Base-by-base conservation (phyloP, 1,140 invertebrate genomes). In the Reticulitermes speratus region DNA sequence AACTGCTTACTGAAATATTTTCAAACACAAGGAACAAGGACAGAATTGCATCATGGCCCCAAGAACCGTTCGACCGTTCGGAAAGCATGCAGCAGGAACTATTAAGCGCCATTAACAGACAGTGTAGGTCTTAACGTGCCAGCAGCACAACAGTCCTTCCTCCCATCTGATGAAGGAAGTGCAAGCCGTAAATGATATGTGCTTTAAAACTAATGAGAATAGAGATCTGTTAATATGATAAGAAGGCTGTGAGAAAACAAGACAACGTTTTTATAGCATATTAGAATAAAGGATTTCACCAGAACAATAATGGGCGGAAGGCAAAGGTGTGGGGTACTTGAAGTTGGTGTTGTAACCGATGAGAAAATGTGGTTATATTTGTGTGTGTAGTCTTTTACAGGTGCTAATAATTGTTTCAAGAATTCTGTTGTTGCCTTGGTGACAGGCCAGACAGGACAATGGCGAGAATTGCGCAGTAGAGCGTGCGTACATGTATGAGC, bases 331-430 rank as follows among this genome's bases (percentile, higher is more conserved):
- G n/a, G 9, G 8, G 38, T 12, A 30, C 25, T n/a, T 30, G n/a
- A 0, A 30, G 65, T 75, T 75, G 16, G 16, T 75, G 65, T 75
- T 75, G 65, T 75, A 75, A 75, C 65, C 65, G n/a, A 75, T 75
- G 65, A 75, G 65, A 75, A 75, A 75, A 75, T 75, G 65, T 14
- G n/a, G 8, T 8, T n/a, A 25, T 65, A n/a, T 19, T 65, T 65
- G 59, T 2, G n/a, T 7, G n/a, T 75, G n/a, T 25, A 75, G 65
- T 75, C 65, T 9, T 75, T 75, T 75, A 75, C 65, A 75, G 65
- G 65, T 75, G 65, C n/a, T 75, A 75, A 75, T 75, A 25, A 75
- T 75, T 75, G 65, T 75, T 75, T 75, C 65, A 75, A 75, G 65
- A 75, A 3, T 25, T 3, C 7, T 75, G 25, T 75, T 75, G 65